These are phyloP conservation scores for Cabera pusaria DNA, from an alignment of 2,888 invertebrate genomes.

Conservation along the genomic window DNA sequence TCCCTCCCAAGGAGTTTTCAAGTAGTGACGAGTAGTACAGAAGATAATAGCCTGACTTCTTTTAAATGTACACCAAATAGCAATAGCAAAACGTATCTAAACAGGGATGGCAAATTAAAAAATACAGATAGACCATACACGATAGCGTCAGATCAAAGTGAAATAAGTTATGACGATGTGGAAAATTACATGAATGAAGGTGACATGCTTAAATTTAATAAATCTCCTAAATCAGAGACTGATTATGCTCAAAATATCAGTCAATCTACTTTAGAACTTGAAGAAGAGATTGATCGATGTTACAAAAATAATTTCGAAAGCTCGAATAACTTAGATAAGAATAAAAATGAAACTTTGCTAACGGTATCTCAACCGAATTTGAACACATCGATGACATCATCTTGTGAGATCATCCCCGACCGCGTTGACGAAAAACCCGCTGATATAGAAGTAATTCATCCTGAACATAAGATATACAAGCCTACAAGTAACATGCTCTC, in stretches of 20 bases:
- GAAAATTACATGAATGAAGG: constrained; percentile 82
- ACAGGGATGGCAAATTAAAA: constrained; percentile 84
- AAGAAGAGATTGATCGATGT: constrained; percentile 78
- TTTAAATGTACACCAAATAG: constrained; percentile 73
- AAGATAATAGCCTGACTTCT: constrained; percentile 64
- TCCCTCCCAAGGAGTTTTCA: constrained; percentile 91
- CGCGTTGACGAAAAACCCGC: constrained; percentile 69
- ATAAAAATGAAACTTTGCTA: constrained; percentile 61
- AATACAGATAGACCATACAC: constrained; percentile 86
- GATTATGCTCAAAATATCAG: constrained; percentile 69
- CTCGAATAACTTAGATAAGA: constrained; percentile 55
- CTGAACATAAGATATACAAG: constrained; percentile 91
- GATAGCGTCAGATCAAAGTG: constrained; percentile 88
- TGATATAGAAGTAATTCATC: constrained; percentile 84
- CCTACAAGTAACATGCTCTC: constrained; percentile 82
- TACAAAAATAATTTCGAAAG: constrained; percentile 76
- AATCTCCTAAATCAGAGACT: constrained; percentile 56
- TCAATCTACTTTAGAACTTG: constrained; percentile 74
- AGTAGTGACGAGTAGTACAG: constrained; percentile 81
- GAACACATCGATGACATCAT: constrained; percentile 79
- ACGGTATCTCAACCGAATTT: constrained; percentile 70
- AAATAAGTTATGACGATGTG: constrained; percentile 86
- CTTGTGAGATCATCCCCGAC: constrained; percentile 80
- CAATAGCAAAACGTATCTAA: constrained; percentile 79
- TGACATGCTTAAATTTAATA: constrained; percentile 70